Evolutionary conservation across 2,797 vertebrate species (phyloP), one percentile per base, ranked within the genome.

Genomic region (Lophotriccus pileatus): DNA sequence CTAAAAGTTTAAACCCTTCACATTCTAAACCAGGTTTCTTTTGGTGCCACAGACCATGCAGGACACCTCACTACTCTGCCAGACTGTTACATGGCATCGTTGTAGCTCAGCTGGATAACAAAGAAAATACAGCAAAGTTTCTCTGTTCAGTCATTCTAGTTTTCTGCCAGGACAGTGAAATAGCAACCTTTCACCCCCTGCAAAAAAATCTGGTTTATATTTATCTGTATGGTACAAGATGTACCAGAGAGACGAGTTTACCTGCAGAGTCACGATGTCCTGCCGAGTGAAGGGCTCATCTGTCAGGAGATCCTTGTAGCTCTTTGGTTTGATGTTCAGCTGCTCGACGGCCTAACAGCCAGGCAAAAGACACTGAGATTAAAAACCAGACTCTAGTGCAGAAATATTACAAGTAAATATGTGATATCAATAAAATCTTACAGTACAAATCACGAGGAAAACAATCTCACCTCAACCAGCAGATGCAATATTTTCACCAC

Each of bases 241-340:
- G 32, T 20, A 30, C 47, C 7, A 70, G 66, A 85, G 55, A 80
- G 43, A 24, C 27, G 34, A 58, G 36, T 7, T 74, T 87, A 99
- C 99, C 98, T 99, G 99, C 27, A 99, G 97, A 0, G 98, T 99
- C 89, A 99, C 98, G 24, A 99, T 98, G 95, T 99, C 99, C 86
- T 99, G 98, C 32, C 99, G 98, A 75, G 98, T 98, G 89, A 99
- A 99, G 37, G 98, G 97, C 67, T 99, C 99, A 4, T 99, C 99
- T 0, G 98, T 99, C 95, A 99, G 96, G 62, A 99, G 98, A 94
- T 99, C 99, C 97, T 98, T 99, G 94, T 98, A 99, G 95, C 92
- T 98, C 97, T 99, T 99, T 34, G 99, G 98, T 96, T 99, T 99
- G 94, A 99, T 98, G 94, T 99, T 99, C 79, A 99, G 98, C 95